Evolutionary conservation across 2,113 vertebrate genomes (phyloP).

Genomic region (Etheostoma cragini): DNA sequence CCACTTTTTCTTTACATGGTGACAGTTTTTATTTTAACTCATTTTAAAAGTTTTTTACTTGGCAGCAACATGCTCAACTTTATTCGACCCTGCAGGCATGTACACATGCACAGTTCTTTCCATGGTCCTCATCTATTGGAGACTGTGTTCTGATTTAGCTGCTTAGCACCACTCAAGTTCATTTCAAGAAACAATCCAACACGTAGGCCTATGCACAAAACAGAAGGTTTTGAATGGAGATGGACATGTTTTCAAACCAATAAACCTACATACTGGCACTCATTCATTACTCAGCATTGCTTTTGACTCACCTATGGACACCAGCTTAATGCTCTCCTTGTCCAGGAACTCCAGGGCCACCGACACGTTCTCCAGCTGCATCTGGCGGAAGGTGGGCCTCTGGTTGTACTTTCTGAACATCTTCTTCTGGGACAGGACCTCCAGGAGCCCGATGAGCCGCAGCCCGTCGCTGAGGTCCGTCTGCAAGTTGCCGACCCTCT

Average conservation of each 20-base stretch:
- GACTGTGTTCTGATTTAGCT: not conserved
- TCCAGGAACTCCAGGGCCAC: slow-evolving; percentile 91
- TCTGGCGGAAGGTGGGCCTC: slow-evolving; percentile 90
- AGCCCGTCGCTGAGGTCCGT: slow-evolving; percentile 89
- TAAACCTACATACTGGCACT: not conserved
- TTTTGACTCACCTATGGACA: slow-evolving; percentile 87
- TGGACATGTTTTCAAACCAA: not conserved
- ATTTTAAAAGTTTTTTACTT: not conserved
- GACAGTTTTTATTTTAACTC: not conserved
- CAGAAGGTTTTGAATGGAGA: not conserved
- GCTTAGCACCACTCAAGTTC: not conserved
- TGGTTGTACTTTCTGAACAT: slow-evolving; percentile 91
- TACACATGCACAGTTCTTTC: not conserved
- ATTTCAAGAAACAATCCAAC: not conserved
- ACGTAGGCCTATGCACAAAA: not conserved
- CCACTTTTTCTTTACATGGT: not conserved
- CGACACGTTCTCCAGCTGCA: slow-evolving; percentile 92
- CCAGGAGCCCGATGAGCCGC: slow-evolving; percentile 89
- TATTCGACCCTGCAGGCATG: not conserved
- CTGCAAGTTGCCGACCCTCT: slow-evolving; percentile 88
- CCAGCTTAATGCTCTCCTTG: slow-evolving; percentile 89
- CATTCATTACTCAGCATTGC: slow-evolving; percentile 35
- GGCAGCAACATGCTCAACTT: slow-evolving; percentile 9
- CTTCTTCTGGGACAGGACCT: slow-evolving; percentile 91
- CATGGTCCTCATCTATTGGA: not conserved